Evolutionary conservation across 2,888 invertebrate species (phyloP).

Genomic region (Leptinotarsa tumamoca): DNA sequence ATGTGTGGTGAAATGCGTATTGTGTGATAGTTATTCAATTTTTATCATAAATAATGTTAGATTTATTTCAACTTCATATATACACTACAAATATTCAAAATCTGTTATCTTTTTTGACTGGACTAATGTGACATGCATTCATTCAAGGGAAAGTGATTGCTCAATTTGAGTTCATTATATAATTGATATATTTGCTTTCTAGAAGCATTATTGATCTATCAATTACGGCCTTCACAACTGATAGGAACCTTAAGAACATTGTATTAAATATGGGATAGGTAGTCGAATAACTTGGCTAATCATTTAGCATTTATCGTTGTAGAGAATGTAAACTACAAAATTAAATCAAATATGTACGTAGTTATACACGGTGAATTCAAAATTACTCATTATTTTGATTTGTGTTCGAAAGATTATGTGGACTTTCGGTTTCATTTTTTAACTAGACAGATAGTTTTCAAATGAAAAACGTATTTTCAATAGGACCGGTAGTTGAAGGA

Average conservation of each 20-base stretch:
- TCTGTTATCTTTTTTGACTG: too few species aligned
- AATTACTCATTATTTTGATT: background rate
- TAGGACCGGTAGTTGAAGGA: too few species aligned
- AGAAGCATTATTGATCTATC: background rate
- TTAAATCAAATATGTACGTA: background rate
- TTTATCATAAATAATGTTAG: too few species aligned
- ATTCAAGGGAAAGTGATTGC: constrained; percentile 1
- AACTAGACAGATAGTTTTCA: too few species aligned
- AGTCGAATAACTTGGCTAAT: background rate
- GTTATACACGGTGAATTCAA: background rate
- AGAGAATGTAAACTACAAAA: constrained; percentile 1
- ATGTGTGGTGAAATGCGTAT: too few species aligned
- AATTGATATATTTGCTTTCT: constrained; percentile 2
- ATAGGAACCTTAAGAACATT: background rate
- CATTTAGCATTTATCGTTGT: background rate
- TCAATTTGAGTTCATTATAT: background rate
- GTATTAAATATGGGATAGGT: background rate
- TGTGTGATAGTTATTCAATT: too few species aligned
- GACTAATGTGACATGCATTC: background rate
- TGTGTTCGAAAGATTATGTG: background rate
- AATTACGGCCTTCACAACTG: background rate
- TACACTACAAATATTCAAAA: too few species aligned
- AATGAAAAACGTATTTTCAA: too few species aligned
- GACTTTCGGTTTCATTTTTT: too few species aligned
- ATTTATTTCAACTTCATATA: too few species aligned